Conservation (phyloP, 23 tunicate genomes). For the Halocynthia roretzi region DNA sequence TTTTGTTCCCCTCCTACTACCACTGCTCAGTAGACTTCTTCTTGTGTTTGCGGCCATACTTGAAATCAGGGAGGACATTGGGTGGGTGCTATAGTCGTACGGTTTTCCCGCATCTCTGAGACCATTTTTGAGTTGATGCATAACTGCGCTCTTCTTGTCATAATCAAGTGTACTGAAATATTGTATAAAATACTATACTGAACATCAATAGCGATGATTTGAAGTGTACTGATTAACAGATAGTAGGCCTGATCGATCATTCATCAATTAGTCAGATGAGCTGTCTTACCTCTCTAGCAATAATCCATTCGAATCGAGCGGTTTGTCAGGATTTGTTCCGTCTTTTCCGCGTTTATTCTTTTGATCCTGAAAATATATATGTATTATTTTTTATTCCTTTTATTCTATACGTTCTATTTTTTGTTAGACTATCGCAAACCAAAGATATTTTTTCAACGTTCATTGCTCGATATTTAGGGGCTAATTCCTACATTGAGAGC, state of each 20-base stretch:
- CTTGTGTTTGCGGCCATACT: constrained; percentile 1
- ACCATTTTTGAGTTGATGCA: background rate
- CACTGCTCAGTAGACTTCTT: background rate
- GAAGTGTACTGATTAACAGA: no score
- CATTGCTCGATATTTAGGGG: no score
- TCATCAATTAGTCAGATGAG: no score
- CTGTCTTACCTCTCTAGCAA: no score
- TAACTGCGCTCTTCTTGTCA: background rate
- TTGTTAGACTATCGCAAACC: no score
- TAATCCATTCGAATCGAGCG: no score
- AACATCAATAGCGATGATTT: no score
- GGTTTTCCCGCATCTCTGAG: background rate
- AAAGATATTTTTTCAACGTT: no score
- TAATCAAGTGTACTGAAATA: background rate
- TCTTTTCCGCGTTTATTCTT: constrained; percentile 15
- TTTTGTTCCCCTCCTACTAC: constrained; percentile 3
- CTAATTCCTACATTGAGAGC: no score
- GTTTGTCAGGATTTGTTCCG: background rate
- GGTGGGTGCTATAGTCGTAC: background rate
- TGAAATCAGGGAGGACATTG: background rate
- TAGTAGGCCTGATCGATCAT: no score
- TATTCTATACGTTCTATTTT: no score
- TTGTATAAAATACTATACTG: background rate
- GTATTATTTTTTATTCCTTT: background rate
- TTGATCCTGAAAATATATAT: constrained; percentile 14